phyloP scores from a whole-genome alignment of 2,113 vertebrate species.

The Loxodonta africana region DNA sequence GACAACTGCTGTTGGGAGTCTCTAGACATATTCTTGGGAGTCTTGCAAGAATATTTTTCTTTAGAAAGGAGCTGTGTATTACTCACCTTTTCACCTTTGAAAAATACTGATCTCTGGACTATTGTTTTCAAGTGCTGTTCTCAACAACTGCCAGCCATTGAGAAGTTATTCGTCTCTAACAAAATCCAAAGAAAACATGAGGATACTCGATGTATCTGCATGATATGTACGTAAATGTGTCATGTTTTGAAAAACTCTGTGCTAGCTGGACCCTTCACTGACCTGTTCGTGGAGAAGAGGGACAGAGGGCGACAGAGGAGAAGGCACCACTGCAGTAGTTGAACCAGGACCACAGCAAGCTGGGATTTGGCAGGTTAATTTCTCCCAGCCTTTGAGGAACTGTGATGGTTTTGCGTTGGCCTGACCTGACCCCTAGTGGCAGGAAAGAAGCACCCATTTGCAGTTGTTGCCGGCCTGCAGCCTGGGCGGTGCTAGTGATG shows the following conservation, averaged over 20 bases:
- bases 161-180: background rate
- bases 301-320: background rate
- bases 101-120: background rate
- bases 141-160: background rate
- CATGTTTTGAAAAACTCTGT: background rate
- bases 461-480: fast-evolving
- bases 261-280: background rate
- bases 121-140: background rate
- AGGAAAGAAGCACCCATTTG: background rate
- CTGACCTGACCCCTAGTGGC: constrained; percentile 74
- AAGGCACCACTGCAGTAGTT: background rate
- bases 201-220: background rate
- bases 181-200: background rate
- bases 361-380: background rate
- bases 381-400: background rate
- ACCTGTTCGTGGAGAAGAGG: background rate
- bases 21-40: background rate
- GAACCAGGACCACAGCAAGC: background rate
- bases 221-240: background rate
- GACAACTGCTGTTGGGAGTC: background rate
- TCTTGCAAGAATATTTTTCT: background rate
- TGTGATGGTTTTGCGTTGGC: background rate
- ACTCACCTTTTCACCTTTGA: constrained; percentile 34
- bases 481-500: background rate
- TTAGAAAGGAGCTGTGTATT: background rate